Conservation (phyloP, 2,888 invertebrate species). For the Gymnocheta viridis region DNA sequence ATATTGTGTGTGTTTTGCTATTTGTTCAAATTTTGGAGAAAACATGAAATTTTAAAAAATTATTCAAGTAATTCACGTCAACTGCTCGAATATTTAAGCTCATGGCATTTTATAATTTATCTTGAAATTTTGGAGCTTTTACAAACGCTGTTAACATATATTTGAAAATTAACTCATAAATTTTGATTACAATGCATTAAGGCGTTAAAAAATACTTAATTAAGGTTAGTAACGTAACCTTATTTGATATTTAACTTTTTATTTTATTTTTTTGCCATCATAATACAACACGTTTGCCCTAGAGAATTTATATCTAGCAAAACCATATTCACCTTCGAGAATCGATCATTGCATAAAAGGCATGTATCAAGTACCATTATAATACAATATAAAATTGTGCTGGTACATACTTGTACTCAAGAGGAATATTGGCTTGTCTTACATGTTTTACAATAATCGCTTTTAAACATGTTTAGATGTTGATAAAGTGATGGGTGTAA, state of each 20-base stretch:
- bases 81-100: too few relatives aligned
- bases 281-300: slow-evolving; percentile 64
- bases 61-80: too few relatives aligned
- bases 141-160: neutral
- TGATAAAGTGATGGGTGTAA: neutral
- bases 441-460: slow-evolving; percentile 26
- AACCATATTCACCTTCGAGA: slow-evolving; percentile 14
- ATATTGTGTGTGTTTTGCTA: too few relatives aligned
- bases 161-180: slow-evolving; percentile 49
- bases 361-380: slow-evolving; percentile 22
- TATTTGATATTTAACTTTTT: slow-evolving; percentile 15
- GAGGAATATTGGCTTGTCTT: slow-evolving; percentile 6
- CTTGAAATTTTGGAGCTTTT: too few relatives aligned
- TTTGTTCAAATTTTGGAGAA: too few relatives aligned
- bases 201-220: slow-evolving; percentile 59
- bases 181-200: slow-evolving; percentile 56
- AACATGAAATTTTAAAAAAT: too few relatives aligned
- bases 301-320: slow-evolving; percentile 34
- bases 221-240: slow-evolving; percentile 60
- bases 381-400: slow-evolving; percentile 9
- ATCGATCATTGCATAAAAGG: slow-evolving; percentile 12
- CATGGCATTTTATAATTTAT: neutral
- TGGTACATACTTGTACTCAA: neutral
- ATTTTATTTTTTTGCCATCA: slow-evolving; percentile 5
- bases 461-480: slow-evolving; percentile 7